Evolutionary conservation across 2,797 vertebrate genomes (phyloP), one percentile per base, ranked within the genome.

Genomic region (Sparidentex hasta): DNA sequence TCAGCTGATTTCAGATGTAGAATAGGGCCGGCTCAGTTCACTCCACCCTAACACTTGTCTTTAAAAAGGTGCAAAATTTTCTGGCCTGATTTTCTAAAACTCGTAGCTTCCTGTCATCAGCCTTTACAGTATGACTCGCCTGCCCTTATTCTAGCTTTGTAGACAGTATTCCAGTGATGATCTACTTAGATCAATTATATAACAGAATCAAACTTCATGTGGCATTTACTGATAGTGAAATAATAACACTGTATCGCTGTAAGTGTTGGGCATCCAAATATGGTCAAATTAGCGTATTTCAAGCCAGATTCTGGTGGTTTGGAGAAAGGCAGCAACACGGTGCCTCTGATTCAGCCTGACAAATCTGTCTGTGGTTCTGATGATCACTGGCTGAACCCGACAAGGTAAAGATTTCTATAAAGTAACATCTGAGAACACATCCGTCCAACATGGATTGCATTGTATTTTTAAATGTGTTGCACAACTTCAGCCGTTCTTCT

Each of bases 381-480:
- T 75, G 69, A 61, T 69, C 79, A 56, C 74, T 76, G 76, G 59
- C 78, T 95, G 93, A 95, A 94, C 93, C 93, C 95, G 94, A 94
- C 94, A 90, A 94, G 95, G 93, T 89, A 90, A 92, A 94, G 92
- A 94, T 94, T 94, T 90, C 85, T 94, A 94, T 94, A 89, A 90
- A 91, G 92, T 93, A 93, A 90, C 92, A 95, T 96, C 95, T 93
- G 92, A 96, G 94, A 95, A 94, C 91, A 95, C 95, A 70, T 71
- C 66, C 50, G 81, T 96, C 93, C 94, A 95, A 94, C 95, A 92
- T 95, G 94, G 93, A 95, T 96, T 88, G 90, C 94, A 96, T 96
- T 97, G 95, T 96, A 95, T 80, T 96, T 97, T 96, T 89, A 88
- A 88, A 95, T 94, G 95, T 97, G 96, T 97, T 96, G 95, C 95